Percentiles rank a stretch among this genome's conserved stretches.
Conservation (phyloP, 2,797 vertebrate species). For the Hoplostethus atlanticus region DNA sequence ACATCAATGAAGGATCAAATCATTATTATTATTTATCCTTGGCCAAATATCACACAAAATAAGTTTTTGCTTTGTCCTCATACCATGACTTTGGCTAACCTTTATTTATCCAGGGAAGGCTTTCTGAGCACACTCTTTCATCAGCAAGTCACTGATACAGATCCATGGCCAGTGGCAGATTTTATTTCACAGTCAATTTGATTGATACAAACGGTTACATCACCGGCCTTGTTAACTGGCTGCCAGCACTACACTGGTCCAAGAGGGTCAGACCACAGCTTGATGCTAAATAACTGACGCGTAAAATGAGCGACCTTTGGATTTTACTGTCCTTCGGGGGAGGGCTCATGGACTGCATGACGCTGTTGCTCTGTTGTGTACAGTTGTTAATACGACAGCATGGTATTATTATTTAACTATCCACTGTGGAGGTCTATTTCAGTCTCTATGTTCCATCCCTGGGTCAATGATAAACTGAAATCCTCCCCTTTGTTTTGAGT, state of each 20-base stretch:
- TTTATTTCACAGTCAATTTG: slow-evolving; percentile 22
- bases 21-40: not conserved
- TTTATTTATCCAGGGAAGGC: not conserved
- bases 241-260: slow-evolving; percentile 11
- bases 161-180: slow-evolving; percentile 14
- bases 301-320: slow-evolving; percentile 55
- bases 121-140: not conserved
- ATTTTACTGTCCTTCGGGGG: slow-evolving; percentile 54
- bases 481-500: not conserved
- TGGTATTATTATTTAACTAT: slow-evolving; percentile 24
- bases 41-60: not conserved
- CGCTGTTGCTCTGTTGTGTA: slow-evolving; percentile 41
- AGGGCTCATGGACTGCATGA: slow-evolving; percentile 20
- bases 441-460: slow-evolving; percentile 6
- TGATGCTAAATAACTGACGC: slow-evolving; percentile 64
- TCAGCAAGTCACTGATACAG: not conserved
- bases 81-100: not conserved
- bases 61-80: not conserved
- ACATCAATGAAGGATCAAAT: too few relatives aligned
- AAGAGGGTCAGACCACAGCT: slow-evolving; percentile 66
- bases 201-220: slow-evolving; percentile 48
- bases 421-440: not conserved
- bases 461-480: slow-evolving; percentile 1
- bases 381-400: slow-evolving; percentile 15
- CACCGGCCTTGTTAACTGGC: slow-evolving; percentile 29